Base-by-base conservation (phyloP, 1,140 invertebrate species). In the Armadillidium nasatum region DNA sequence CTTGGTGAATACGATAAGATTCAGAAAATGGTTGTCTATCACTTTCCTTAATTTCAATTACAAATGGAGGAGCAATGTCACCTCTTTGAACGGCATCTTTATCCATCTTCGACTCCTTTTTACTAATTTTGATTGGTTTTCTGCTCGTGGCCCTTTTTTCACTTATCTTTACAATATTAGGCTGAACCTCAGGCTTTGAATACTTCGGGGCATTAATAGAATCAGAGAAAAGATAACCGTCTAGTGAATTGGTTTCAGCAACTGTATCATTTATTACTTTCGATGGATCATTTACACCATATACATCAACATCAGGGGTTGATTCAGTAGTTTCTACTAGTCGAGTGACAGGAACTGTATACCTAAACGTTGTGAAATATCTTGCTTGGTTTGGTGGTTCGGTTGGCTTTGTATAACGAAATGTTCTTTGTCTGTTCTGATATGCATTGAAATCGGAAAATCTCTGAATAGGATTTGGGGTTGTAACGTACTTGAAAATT, bases 221-320 rank as follows among this genome's bases (percentile, higher is more conserved):
- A 72, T 80, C 79, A 43, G 79, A 80, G 66, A 80, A 80, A 10
- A 80, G 72, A 21, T 80, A 80, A 6, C 79, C 79, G 54, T 80
- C 79, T 7, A 80, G 60, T 44, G 79, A 80, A 44, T 80, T 80
- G 1, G 79, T 80, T 72, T 80, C 79, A 11, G 79, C 79, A 43
- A 80, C 79, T 10, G 74, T 75, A 60, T 80, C 79, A 50, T 73
- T 67, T 68, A 75, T 67, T 60, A 60, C 50, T 15, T 60, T 60
- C 7, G 50, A 60, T 15, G 50, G 50, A 33, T 33, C 33, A 33
- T 33, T 33, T 33, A 33, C 33, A 33, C 33, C 33, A 33, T 33
- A 6, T 33, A 33, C 73, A 46, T 80, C 68, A 4, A 74, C 74
- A 22, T 71, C 68, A 21, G 60, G 60, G 1, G 75, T 46, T 11